Percentiles rank a stretch among this genome's conserved stretches.
phyloP scores from a whole-genome alignment of 2,113 vertebrate genomes.

The Acrocephalus arundinaceus region DNA sequence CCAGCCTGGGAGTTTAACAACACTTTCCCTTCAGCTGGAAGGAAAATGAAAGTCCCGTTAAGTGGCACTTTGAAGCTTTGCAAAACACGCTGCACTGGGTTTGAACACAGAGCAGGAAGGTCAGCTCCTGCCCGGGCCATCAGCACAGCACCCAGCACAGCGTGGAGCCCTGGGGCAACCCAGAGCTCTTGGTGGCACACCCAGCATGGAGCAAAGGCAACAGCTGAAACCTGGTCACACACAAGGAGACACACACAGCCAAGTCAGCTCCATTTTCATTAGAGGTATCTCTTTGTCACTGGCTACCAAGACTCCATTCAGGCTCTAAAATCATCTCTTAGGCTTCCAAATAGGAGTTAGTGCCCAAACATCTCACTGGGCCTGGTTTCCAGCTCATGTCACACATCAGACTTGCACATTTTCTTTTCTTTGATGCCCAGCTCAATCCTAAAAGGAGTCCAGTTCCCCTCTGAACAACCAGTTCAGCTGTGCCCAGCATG shows the following conservation, averaged over 20 bases:
- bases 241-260: rapidly evolving
- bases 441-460: not conserved
- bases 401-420: not conserved
- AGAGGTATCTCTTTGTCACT: not conserved
- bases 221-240: not conserved
- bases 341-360: not conserved
- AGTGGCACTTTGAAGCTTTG: constrained; percentile 72
- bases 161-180: rapidly evolving
- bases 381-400: not conserved
- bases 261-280: rapidly evolving
- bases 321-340: not conserved
- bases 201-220: not conserved
- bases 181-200: not conserved
- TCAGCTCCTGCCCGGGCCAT: not conserved
- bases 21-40: constrained; percentile 72
- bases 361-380: not conserved
- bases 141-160: rapidly evolving
- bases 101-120: not conserved
- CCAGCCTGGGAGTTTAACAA: constrained; percentile 71
- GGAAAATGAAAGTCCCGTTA: constrained; percentile 67
- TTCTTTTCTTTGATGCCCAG: not conserved
- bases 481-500: not conserved
- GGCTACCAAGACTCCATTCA: not conserved
- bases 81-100: constrained; percentile 34
- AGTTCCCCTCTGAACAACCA: not conserved